These are phyloP conservation scores for Spermophilus dauricus DNA, from an alignment of 2,113 vertebrate species.

Conservation along the genomic window DNA sequence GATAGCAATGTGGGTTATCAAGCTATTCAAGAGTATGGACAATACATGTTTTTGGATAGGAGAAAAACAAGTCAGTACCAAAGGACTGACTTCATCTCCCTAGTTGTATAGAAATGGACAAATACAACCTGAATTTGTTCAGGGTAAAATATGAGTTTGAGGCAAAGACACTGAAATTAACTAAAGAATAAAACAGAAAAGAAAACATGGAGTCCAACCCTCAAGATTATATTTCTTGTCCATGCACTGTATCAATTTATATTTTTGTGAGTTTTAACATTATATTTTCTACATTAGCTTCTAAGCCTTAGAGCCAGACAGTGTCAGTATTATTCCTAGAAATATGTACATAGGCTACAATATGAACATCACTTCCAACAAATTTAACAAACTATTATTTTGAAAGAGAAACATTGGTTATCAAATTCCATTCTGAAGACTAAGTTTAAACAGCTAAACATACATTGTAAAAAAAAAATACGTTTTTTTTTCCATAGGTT, in stretches of 20 bases:
- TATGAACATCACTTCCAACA: background rate
- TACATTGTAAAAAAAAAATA: background rate
- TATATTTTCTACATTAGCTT: background rate
- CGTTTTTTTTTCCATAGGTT: background rate
- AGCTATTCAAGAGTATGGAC: background rate
- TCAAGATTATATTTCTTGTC: background rate
- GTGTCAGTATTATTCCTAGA: background rate
- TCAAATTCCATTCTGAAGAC: background rate
- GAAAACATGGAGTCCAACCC: background rate
- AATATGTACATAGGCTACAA: background rate
- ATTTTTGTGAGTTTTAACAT: background rate
- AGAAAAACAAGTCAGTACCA: background rate
- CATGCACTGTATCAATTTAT: background rate
- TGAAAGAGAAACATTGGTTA: background rate
- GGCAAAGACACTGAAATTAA: background rate
- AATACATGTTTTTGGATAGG: background rate
- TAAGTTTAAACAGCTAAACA: background rate
- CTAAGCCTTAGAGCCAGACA: background rate
- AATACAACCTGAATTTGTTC: background rate
- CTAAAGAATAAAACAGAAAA: background rate
- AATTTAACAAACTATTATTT: background rate
- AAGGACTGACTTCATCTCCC: background rate
- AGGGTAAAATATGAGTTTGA: background rate
- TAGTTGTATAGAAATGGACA: background rate
- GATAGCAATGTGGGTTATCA: background rate